Evolutionary conservation across 2,888 invertebrate genomes (phyloP).

Genomic region (Metopia argyrocephala): DNA sequence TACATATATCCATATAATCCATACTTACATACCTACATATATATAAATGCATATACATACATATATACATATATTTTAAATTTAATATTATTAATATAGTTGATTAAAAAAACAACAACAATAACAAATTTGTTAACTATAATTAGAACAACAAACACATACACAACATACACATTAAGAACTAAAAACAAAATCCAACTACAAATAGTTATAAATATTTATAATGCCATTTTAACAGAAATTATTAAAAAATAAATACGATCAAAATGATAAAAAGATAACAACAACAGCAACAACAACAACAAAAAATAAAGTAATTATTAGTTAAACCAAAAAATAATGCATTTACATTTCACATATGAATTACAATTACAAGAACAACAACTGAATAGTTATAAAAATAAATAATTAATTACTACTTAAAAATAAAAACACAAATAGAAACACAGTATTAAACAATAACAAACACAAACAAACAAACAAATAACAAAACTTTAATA

Average conservation of each 20-base stretch:
- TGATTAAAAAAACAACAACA: background rate
- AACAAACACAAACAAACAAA: no score
- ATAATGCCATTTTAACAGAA: no score
- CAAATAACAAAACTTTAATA: background rate
- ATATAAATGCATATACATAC: background rate
- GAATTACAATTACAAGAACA: constrained; percentile 52
- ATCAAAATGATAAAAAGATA: constrained; percentile 16
- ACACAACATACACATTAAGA: background rate
- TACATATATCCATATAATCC: constrained; percentile 8
- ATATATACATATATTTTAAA: constrained; percentile 35
- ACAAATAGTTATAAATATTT: background rate
- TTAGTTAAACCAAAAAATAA: constrained; percentile 61
- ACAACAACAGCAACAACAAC: constrained; percentile 12
- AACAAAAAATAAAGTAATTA: constrained; percentile 39
- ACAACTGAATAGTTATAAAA: constrained; percentile 11
- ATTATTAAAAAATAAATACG: background rate
- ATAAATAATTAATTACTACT: constrained; percentile 9
- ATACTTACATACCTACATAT: background rate
- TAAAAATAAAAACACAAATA: constrained; percentile 46
- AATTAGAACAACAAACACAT: constrained; percentile 19
- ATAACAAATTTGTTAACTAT: constrained; percentile 32
- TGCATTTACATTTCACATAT: constrained; percentile 69
- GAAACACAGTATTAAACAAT: no score
- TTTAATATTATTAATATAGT: constrained; percentile 25
- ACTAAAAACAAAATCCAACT: background rate